phyloP scores from a whole-genome alignment of 2,113 vertebrate genomes.

The Echinops telfairi region DNA sequence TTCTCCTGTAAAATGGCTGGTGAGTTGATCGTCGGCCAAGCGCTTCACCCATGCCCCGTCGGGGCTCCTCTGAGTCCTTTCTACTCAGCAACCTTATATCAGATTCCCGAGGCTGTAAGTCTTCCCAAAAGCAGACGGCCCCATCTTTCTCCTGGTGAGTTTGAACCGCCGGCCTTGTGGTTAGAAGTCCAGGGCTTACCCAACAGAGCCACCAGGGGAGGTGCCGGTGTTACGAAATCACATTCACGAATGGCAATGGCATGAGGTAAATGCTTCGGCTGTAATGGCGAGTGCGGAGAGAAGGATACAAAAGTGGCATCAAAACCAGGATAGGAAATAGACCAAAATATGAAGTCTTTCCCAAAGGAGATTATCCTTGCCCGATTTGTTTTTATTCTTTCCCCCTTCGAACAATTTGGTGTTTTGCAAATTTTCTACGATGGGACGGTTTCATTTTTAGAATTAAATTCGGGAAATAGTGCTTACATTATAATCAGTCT shows the following conservation, averaged over 20 bases:
- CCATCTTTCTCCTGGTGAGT: too few species aligned
- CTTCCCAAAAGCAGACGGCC: too few species aligned
- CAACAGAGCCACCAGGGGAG: too few species aligned
- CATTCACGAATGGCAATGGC: rapidly evolving
- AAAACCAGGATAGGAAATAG: background rate
- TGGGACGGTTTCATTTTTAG: background rate
- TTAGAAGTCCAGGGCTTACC: too few species aligned
- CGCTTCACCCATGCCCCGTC: background rate
- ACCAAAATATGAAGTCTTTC: background rate
- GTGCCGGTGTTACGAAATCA: background rate
- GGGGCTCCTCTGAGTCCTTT: background rate
- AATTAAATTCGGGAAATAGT: background rate
- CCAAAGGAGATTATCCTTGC: background rate
- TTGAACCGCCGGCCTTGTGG: too few species aligned
- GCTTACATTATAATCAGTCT: background rate
- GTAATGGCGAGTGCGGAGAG: background rate
- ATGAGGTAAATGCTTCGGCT: background rate
- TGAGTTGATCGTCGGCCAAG: too few species aligned
- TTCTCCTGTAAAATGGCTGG: background rate
- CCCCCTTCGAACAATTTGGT: background rate
- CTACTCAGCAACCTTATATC: too few species aligned
- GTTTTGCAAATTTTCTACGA: constrained; percentile 7
- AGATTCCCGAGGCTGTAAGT: too few species aligned
- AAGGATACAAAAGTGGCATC: background rate
- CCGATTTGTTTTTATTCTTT: background rate